phyloP scores from a whole-genome alignment of 2,797 vertebrate species.

The Gadopsis marmoratus region DNA sequence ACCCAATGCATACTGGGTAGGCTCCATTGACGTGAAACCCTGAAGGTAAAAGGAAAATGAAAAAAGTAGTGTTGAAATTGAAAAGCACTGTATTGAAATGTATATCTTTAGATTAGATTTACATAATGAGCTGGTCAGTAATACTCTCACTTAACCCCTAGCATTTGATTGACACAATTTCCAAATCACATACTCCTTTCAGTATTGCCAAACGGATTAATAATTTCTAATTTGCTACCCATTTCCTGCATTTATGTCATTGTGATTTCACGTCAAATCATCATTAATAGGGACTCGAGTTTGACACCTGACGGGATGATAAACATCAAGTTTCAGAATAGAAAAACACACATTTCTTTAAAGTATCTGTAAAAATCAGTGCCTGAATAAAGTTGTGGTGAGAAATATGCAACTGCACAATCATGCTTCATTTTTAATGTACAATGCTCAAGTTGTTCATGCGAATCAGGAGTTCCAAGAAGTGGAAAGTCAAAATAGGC shows the following conservation, averaged over 20 bases:
- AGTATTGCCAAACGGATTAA: too few relatives aligned
- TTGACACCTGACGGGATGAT: background rate
- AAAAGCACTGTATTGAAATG: background rate
- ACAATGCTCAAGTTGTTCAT: background rate
- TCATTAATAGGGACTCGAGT: too few relatives aligned
- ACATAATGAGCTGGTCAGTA: background rate
- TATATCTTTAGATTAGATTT: background rate
- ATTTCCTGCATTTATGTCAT: too few relatives aligned
- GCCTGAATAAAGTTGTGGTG: background rate
- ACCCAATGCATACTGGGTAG: background rate
- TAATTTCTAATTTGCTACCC: too few relatives aligned
- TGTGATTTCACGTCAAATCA: too few relatives aligned
- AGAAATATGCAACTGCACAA: background rate
- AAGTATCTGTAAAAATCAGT: slow-evolving; percentile 7
- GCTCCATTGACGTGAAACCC: too few relatives aligned
- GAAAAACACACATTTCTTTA: background rate
- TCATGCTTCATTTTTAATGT: background rate
- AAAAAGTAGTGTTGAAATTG: background rate
- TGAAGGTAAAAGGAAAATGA: background rate
- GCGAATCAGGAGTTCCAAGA: background rate
- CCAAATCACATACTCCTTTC: background rate
- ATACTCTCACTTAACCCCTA: background rate
- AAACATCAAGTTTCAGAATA: slow-evolving; percentile 29
- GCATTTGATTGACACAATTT: background rate
- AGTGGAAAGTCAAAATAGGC: background rate